Base-by-base conservation (phyloP, 53 echinoderm and acorn worm genomes). In the Astropecten irregularis region DNA sequence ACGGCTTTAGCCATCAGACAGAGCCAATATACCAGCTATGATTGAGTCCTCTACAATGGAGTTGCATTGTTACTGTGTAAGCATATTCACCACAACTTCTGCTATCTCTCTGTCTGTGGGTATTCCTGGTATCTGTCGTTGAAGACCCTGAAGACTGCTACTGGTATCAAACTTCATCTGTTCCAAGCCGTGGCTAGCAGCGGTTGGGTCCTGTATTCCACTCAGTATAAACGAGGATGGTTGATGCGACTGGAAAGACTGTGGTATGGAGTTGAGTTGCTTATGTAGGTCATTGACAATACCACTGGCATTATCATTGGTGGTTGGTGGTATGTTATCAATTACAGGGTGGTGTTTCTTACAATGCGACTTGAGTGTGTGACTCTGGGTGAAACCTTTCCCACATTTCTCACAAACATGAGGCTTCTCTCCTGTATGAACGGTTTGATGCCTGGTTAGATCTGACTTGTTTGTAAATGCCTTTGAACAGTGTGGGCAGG, bases 31-130 rank as follows among this genome's bases (percentile, higher is more conserved):
- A n/a, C n/a, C n/a, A n/a, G n/a, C n/a, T n/a, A n/a, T n/a, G n/a
- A n/a, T n/a, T n/a, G n/a, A n/a, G n/a, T n/a, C n/a, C n/a, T n/a
- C n/a, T n/a, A n/a, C n/a, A n/a, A n/a, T n/a, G n/a, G n/a, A n/a
- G n/a, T n/a, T n/a, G n/a, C n/a, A n/a, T n/a, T 65, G n/a, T 57
- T 29, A 57, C 22, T 76, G 76, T 39, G 76, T 27, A 18, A 76
- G 76, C 76, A 76, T 76, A n/a, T 57, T 76, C 0, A 76, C 76
- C 22, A 76, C 76, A 23, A 76, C 76, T 28, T 76, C 76, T 15
- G 76, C 76, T 39, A 76, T 76, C 58, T 76, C 76, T 53, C 76
- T 54, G 16, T 76, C 76, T 14, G 76, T 76, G 8, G 73, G 54
- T 0, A 53, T 29, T 73, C 52, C 54, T 9, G 76, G 30, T 21